Base-by-base conservation (phyloP, 1,140 invertebrate genomes). In the Listronotus oregonensis region DNA sequence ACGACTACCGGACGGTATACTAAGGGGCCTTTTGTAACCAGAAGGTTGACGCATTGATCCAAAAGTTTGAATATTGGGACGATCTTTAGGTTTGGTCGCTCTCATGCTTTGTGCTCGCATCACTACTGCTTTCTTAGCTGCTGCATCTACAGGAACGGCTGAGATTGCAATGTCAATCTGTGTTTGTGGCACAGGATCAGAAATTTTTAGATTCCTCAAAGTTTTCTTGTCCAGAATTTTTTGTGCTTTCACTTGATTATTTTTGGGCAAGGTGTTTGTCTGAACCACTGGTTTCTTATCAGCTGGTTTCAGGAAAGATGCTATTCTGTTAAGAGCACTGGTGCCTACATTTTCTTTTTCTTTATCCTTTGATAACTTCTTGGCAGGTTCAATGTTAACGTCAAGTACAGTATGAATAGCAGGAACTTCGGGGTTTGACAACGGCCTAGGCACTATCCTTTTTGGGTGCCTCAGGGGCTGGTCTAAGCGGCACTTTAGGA, bases 21-120 rank as follows among this genome's bases (percentile, higher is more conserved):
- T 92, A 7, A 87, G 82, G 0, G 91, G 91, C 47, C 92, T 82
- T 12, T 87, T 86, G 0, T 77, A 75, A 3, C 82, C 83, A 0
- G 80, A 80, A 0, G 85, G 80, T 40, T 89, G 85, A 32, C 90
- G 78, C 89, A 93, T 92, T 0, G 90, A 93, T 0, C 91, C 90
- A 72, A 93, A 92, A 31, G 85, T 87, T 18, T 89, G 89, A n/a
- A 93, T 83, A 0, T 80, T 76, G 0, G 87, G 85, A 69, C 81
- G 77, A 42, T 83, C 81, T 0, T 81, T 82, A 2, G 85, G 80
- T 44, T 85, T 85, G 11, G 75, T 75, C 40, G 83, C 83, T 55
- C 90, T 80, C 88, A 94, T 90, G 56, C 90, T 92, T 72, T 93
- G 90, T 0, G 90, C 85, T 49, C 91, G 81, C 75, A 88, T 85